Percentiles rank a stretch among this genome's conserved stretches.
These are phyloP conservation scores for Centropyge bicolor DNA, from an alignment of 2,797 vertebrate genomes.

Conservation along the genomic window DNA sequence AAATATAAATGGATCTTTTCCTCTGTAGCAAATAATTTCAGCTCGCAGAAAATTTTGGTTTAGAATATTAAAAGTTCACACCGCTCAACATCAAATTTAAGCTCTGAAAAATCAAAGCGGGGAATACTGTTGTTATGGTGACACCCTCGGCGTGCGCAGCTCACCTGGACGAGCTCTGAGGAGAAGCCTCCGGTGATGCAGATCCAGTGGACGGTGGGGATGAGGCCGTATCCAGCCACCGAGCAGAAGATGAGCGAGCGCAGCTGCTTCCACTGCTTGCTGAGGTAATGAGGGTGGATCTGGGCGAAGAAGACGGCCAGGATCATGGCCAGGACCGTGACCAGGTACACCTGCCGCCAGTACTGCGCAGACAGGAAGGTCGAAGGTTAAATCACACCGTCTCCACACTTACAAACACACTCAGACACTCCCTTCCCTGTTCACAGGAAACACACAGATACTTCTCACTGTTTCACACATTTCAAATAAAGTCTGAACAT, in stretches of 20 bases:
- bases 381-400: not conserved
- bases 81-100: not conserved
- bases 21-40: not conserved
- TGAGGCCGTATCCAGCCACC: slow-evolving; percentile 91
- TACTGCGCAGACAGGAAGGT: slow-evolving; percentile 82
- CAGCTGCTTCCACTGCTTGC: slow-evolving; percentile 93
- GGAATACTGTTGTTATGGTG: accelerated
- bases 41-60: not conserved
- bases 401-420: not conserved
- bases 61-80: not conserved
- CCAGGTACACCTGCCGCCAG: slow-evolving; percentile 95
- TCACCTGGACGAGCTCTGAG: slow-evolving; percentile 92
- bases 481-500: not conserved
- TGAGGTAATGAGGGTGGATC: slow-evolving; percentile 96
- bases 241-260: slow-evolving; percentile 93
- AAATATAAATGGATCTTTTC: no score
- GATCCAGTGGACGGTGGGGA: slow-evolving; percentile 95
- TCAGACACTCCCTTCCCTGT: not conserved
- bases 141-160: slow-evolving; percentile 42
- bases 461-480: not conserved
- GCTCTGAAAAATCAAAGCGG: not conserved
- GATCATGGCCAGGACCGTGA: slow-evolving; percentile 95
- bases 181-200: slow-evolving; percentile 92
- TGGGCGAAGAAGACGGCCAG: slow-evolving; percentile 96
- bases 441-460: not conserved